These are phyloP conservation scores for Julus scandinavius DNA, from an alignment of 2,888 invertebrate genomes.

Conservation along the genomic window DNA sequence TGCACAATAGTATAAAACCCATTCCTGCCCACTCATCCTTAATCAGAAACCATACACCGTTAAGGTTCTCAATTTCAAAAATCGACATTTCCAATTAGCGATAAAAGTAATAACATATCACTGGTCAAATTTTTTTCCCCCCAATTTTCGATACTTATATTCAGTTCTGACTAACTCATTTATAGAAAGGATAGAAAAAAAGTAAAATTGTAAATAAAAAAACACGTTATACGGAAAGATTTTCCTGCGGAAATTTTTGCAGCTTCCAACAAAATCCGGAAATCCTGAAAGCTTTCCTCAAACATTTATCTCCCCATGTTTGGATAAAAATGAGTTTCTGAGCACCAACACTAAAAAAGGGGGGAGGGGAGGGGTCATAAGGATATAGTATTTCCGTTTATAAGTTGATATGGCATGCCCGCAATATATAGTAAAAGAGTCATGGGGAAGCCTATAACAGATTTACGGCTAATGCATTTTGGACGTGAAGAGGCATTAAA, in stretches of 20 bases:
- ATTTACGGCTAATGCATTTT: constrained; percentile 31
- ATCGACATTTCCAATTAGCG: background rate
- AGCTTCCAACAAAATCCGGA: constrained; percentile 36
- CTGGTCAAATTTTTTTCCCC: background rate
- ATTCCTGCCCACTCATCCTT: no score
- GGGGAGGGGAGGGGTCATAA: background rate
- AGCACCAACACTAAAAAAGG: constrained; percentile 1
- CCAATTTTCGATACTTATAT: background rate
- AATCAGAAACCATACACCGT: background rate
- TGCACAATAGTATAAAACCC: no score
- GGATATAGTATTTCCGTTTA: background rate
- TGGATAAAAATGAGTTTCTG: background rate
- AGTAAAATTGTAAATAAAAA: constrained; percentile 1
- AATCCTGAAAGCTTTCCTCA: constrained; percentile 45
- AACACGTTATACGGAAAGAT: background rate
- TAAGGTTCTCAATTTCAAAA: no score
- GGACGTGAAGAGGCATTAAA: constrained; percentile 19
- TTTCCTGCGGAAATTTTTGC: constrained; percentile 43
- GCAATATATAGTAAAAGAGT: background rate
- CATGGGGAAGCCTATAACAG: background rate
- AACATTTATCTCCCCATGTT: constrained; percentile 32
- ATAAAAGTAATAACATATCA: background rate
- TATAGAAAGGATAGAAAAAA: background rate
- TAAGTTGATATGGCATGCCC: background rate
- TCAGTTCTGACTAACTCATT: background rate